Percentiles rank a stretch among this genome's conserved stretches.
Conservation (phyloP, 1,140 invertebrate genomes). For the Drosophila sucinea region DNA sequence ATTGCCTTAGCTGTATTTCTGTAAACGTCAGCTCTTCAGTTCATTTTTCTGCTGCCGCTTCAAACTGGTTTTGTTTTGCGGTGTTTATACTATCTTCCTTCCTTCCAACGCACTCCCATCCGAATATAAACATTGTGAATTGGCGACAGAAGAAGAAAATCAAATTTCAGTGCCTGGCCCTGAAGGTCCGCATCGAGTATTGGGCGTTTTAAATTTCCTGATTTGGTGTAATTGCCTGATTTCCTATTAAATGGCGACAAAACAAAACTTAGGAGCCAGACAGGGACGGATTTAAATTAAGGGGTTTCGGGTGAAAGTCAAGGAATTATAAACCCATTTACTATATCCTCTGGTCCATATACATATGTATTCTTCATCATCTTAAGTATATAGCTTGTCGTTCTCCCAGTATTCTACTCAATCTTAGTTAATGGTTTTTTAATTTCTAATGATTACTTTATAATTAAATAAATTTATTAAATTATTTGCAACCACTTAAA, state of each 20-base stretch:
- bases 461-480: too few relatives aligned
- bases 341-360: too few relatives aligned
- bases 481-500: too few relatives aligned
- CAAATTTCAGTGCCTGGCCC: conserved; percentile 54
- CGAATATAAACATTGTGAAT: conserved; percentile 31
- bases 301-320: neutral
- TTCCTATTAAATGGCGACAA: conserved; percentile 9
- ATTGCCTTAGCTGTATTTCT: neutral
- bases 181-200: conserved; percentile 35
- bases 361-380: too few relatives aligned
- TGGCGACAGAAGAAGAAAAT: conserved; percentile 27
- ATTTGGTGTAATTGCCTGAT: conserved; percentile 10
- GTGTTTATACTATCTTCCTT: conserved; percentile 5
- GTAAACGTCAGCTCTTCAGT: neutral
- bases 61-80: neutral
- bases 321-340: too few relatives aligned
- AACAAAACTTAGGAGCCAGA: conserved; percentile 7
- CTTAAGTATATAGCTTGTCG: too few relatives aligned
- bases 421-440: too few relatives aligned
- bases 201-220: conserved; percentile 24
- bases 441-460: too few relatives aligned
- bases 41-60: neutral
- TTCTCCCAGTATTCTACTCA: too few relatives aligned
- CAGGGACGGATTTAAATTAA: neutral
- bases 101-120: conserved; percentile 8